Conservation (phyloP, 2,797 vertebrate genomes). For the Astyanax mexicanus region DNA sequence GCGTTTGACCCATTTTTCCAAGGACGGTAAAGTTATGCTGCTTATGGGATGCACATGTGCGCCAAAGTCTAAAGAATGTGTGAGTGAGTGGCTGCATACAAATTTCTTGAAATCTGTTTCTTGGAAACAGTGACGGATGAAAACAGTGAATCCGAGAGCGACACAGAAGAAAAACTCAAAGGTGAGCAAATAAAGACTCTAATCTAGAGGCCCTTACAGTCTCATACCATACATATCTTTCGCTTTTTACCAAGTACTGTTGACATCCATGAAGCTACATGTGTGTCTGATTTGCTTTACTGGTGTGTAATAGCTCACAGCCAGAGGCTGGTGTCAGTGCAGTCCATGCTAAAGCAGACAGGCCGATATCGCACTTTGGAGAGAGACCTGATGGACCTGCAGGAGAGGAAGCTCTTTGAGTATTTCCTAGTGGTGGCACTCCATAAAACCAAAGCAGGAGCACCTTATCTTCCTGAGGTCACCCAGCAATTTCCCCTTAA, state of each 20-base stretch:
- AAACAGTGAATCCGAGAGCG: conserved; percentile 97
- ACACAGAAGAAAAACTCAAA: conserved; percentile 95
- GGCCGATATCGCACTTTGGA: conserved; percentile 93
- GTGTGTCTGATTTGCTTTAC: neutral
- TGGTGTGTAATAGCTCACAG: conserved; percentile 85
- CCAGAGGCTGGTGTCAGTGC: conserved; percentile 92
- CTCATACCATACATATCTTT: too few species aligned
- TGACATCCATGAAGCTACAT: neutral
- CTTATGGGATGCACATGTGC: conserved; percentile 51
- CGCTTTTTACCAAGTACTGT: too few species aligned
- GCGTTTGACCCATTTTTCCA: conserved; percentile 49
- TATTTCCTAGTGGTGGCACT: conserved; percentile 97
- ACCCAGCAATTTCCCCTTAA: conserved; percentile 97
- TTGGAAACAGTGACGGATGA: conserved; percentile 87
- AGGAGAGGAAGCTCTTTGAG: conserved; percentile 96
- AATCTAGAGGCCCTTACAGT: neutral
- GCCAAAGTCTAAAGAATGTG: conserved; percentile 32
- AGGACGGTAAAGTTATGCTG: conserved; percentile 44
- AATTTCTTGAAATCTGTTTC: conserved; percentile 26
- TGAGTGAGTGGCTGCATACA: conserved; percentile 29
- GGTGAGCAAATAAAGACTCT: conserved; percentile 73
- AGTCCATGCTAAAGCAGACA: conserved; percentile 93
- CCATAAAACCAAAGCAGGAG: conserved; percentile 95
- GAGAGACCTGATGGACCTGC: conserved; percentile 92
- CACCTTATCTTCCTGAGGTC: conserved; percentile 94